Evolutionary conservation across 2,797 vertebrate species (phyloP), one percentile per base, ranked within the genome.

Genomic region (Hypotaenidia okinawae): DNA sequence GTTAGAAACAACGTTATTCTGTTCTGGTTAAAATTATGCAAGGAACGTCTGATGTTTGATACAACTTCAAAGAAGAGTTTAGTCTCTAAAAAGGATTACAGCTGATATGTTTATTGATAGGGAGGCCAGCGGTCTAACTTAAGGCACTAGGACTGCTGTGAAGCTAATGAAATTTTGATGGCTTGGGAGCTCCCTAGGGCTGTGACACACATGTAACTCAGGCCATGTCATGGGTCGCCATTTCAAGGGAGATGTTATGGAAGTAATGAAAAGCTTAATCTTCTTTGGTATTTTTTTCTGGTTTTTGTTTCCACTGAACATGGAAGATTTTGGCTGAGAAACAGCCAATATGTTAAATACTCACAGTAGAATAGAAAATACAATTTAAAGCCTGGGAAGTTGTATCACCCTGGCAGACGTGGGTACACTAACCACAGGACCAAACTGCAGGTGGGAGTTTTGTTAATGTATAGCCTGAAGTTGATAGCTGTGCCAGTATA

Each of bases 61-160:
- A 78, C 22, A 86, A 95, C 89, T 96, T 97, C 93, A 96, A 90
- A 81, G 43, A 80, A 84, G 82, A 94, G 72, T 96, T 96, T 96
- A 97, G 96, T 92, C 37, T 69, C 93, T 94, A 41, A 89, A 95
- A 97, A 83, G 94, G 80, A 95, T 95, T 95, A 82, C 35, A 73
- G 95, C 96, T 96, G 95, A 96, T 96, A 96, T 95, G 96, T 97
- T 97, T 96, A 95, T 97, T 95, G 95, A 97, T 91, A 95, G 93
- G 91, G 73, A 97, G 93, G 89, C 93, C 91, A 90, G 88, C 73
- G 88, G 96, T 97, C 96, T 91, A 95, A 21, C 78, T 93, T 96
- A 87, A 96, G 63, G 69, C 37, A 21, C 82, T 89, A 66, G 68
- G 84, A 92, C 93, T 57, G 90, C 95, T 97, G 91, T 93, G 95